Percentiles rank a stretch among this genome's conserved stretches.
phyloP scores from a whole-genome alignment of 2,888 invertebrate genomes.

The Tetranychus piercei region DNA sequence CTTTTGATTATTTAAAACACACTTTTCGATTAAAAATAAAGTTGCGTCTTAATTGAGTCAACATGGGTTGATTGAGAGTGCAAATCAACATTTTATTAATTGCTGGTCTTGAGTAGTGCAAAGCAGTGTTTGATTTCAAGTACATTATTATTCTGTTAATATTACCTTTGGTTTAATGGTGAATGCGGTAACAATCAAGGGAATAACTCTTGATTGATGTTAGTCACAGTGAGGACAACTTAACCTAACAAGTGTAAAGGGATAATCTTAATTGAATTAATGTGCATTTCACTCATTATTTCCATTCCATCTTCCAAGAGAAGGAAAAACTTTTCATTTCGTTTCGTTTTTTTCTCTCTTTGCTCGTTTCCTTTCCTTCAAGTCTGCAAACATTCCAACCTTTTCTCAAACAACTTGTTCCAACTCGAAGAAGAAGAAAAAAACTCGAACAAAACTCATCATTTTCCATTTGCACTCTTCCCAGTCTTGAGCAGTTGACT shows the following conservation, averaged over 20 bases:
- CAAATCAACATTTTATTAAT: too few relatives aligned
- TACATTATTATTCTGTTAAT: neutral
- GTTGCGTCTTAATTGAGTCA: too few relatives aligned
- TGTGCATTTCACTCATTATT: neutral
- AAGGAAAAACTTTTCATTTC: neutral
- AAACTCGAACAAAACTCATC: too few relatives aligned
- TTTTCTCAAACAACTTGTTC: too few relatives aligned
- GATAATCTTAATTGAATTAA: neutral
- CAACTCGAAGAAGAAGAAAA: too few relatives aligned
- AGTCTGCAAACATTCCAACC: too few relatives aligned
- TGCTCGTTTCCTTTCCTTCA: neutral
- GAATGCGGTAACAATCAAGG: neutral
- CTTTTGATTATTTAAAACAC: too few relatives aligned
- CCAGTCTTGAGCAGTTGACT: too few relatives aligned
- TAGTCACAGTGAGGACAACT: neutral
- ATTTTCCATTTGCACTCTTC: too few relatives aligned
- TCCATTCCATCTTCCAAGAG: neutral
- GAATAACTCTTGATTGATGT: neutral
- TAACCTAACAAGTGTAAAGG: neutral
- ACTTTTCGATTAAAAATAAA: too few relatives aligned
- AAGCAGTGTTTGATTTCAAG: neutral
- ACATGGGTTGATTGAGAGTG: too few relatives aligned
- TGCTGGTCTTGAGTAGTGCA: too few relatives aligned
- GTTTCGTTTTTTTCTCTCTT: neutral
- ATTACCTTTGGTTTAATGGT: neutral